Conservation (phyloP, 1,140 invertebrate species). For the Grapholita molesta region DNA sequence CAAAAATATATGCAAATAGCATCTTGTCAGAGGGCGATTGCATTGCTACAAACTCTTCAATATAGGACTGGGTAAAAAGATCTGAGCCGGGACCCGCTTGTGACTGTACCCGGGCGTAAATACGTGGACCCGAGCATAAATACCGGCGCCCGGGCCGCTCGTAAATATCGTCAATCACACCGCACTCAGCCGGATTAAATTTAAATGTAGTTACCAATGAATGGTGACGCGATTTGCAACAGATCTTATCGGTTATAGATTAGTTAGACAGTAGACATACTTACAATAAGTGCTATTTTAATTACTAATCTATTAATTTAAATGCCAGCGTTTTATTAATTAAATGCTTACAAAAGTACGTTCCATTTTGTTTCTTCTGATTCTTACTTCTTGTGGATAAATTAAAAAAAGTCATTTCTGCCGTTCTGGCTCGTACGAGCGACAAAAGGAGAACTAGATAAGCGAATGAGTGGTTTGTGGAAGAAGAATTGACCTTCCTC, state of each 20-base stretch:
- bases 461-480: too few relatives aligned
- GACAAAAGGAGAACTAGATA: too few relatives aligned
- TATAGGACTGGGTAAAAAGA: neutral
- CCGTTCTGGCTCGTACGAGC: too few relatives aligned
- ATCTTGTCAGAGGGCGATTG: neutral
- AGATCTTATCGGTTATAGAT: neutral
- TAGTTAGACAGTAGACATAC: neutral
- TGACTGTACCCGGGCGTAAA: conserved; percentile 1
- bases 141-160: neutral
- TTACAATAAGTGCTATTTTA: neutral
- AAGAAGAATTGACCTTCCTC: too few relatives aligned
- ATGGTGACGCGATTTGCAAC: neutral
- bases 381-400: too few relatives aligned
- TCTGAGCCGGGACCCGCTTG: neutral
- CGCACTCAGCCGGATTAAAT: conserved; percentile 59
- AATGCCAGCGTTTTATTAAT: too few relatives aligned
- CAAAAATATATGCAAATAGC: neutral
- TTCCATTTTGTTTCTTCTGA: too few relatives aligned
- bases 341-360: too few relatives aligned
- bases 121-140: neutral
- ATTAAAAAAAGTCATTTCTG: too few relatives aligned
- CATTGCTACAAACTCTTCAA: neutral
- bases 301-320: neutral
- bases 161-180: conserved; percentile 51
- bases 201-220: conserved; percentile 47